Evolutionary conservation across 2,797 vertebrate species (phyloP), one percentile per base, ranked within the genome.

Genomic region (Aphelocoma californica): DNA sequence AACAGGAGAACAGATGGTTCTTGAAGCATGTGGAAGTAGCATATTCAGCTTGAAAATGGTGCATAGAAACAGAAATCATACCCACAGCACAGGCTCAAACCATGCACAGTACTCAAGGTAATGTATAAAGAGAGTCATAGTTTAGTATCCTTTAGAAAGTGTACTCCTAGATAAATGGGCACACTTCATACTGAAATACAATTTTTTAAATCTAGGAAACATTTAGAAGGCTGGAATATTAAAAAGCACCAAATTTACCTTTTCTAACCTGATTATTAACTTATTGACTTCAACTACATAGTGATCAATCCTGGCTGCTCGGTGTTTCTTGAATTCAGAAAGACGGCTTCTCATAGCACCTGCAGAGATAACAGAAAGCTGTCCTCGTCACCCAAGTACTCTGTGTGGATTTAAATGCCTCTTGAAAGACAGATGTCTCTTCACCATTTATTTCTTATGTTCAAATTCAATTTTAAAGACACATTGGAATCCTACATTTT

Each of bases 241-340:
- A 91, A 90, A 90, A 77, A 86, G 38, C 24, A 94, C 86, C 54
- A 72, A 69, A 83, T 96, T 97, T 93, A 99, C 99, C 98, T 99
- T 99, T 97, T 99, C 99, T 97, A 99, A 98, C 88, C 99, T 99
- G 95, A 99, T 99, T 96, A 99, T 98, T 93, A 99, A 98, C 95
- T 99, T 99, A 97, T 99, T 99, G 96, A 99, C 98, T 97, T 99
- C 99, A 83, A 99, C 98, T 86, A 99, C 99, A 81, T 99, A 99
- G 97, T 99, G 99, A 97, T 99, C 99, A 92, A 99, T 99, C 92
- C 99, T 98, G 91, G 99, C 99, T 74, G 99, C 99, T 83, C 99
- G 97, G 89, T 99, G 98, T 88, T 99, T 99, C 97, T 99, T 99
- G 96, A 99, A 99, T 83, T 98, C 96, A 36, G 99, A 99, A 92